A percentile compares a stretch with the other conserved stretches of the same genome.
These are phyloP conservation scores for Caenorhabditis auriculariae DNA, from an alignment of 2,888 invertebrate genomes.

Conservation along the genomic window DNA sequence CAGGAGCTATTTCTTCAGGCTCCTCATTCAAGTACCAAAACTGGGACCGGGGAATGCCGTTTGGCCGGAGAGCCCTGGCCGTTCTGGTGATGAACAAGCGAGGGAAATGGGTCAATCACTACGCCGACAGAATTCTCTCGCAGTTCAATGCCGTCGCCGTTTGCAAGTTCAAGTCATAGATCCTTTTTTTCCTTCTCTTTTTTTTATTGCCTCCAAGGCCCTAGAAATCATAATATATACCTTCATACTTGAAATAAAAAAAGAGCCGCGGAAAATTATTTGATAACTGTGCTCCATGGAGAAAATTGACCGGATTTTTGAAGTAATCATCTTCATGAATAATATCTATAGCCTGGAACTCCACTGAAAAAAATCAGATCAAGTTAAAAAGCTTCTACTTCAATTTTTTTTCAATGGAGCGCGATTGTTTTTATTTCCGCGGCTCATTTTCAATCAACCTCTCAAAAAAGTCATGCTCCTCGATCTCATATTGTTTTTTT, in stretches of 20 bases:
- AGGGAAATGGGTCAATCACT: slow-evolving; percentile 49
- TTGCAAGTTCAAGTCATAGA: slow-evolving; percentile 44
- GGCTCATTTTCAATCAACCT: too few relatives aligned
- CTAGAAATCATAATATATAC: slow-evolving; percentile 1
- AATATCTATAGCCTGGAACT: neutral
- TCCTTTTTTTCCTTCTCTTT: slow-evolving; percentile 1
- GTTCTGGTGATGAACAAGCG: slow-evolving; percentile 44
- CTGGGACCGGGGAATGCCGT: slow-evolving; percentile 46
- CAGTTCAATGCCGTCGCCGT: slow-evolving; percentile 44
- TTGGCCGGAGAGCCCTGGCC: slow-evolving; percentile 34
- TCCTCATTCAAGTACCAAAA: slow-evolving; percentile 33
- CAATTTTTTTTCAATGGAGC: too few relatives aligned
- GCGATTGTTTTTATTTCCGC: too few relatives aligned
- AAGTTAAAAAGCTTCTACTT: neutral
- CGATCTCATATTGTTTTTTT: too few relatives aligned
- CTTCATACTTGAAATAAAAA: neutral
- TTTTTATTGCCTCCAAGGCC: slow-evolving; percentile 1
- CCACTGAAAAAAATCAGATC: neutral
- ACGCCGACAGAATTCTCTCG: slow-evolving; percentile 42
- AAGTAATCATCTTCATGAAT: neutral
- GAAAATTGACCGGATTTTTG: neutral
- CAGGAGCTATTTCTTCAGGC: slow-evolving; percentile 5
- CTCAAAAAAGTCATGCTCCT: too few relatives aligned
- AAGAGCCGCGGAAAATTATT: neutral
- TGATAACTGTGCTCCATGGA: neutral